Conservation (phyloP, 1,140 invertebrate species). For the Pachyrhynchus sulphureomaculatus region DNA sequence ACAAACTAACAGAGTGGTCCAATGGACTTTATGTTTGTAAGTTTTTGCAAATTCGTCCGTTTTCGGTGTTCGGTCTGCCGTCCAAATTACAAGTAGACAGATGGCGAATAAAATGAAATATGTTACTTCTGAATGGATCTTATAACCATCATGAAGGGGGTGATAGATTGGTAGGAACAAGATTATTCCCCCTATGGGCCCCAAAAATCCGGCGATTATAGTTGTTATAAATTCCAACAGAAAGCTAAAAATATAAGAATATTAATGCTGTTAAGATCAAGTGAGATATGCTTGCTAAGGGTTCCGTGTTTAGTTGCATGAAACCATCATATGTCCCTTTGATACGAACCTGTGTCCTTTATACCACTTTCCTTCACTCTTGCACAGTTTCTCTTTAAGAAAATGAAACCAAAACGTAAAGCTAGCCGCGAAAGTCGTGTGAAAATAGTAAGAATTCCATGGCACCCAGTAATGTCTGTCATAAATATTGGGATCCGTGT, state of each 20-base stretch:
- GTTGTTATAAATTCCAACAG: constrained; percentile 60
- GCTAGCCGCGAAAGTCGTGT: constrained; percentile 70
- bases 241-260: constrained; percentile 1
- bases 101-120: constrained; percentile 64
- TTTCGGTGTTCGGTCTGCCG: constrained; percentile 54
- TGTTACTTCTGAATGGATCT: constrained; percentile 72
- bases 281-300: no score
- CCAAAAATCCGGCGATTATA: constrained; percentile 60
- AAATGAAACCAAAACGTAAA: constrained; percentile 70
- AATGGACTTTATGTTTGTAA: constrained; percentile 44
- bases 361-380: constrained; percentile 56
- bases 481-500: constrained; percentile 78
- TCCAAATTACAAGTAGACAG: constrained; percentile 61
- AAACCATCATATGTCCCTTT: no score
- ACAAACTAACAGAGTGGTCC: constrained; percentile 54
- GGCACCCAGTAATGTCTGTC: constrained; percentile 79
- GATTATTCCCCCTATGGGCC: constrained; percentile 70
- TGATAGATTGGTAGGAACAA: constrained; percentile 74
- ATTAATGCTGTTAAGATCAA: background rate
- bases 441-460: constrained; percentile 81
- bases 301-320: no score
- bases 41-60: constrained; percentile 6
- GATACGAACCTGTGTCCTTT: constrained; percentile 48
- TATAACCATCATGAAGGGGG: constrained; percentile 67
- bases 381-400: constrained; percentile 57